Evolutionary conservation across 2,888 invertebrate genomes (phyloP), one percentile per base, ranked within the genome.

Genomic region (Tiliacea aurago): DNA sequence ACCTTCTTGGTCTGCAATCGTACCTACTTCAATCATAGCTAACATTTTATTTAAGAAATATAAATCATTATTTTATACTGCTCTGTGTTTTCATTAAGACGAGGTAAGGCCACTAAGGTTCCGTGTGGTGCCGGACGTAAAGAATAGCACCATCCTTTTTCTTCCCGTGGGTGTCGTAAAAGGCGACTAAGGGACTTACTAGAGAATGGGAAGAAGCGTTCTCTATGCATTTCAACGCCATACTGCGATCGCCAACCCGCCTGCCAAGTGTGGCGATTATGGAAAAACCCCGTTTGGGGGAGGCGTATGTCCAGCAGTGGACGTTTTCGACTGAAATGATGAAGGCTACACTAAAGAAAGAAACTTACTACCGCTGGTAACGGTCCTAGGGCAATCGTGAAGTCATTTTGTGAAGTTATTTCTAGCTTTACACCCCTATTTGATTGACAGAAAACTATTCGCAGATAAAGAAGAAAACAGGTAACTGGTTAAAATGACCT

Each of bases 1-100:
- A 86, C 56, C 43, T 85, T 1, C 78, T 86, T 1, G 83, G 79
- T 53, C 41, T 86, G 45, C 79, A 83, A 23, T 83, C 86, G 0
- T 80, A 80, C 45, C n/a, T 76, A 33, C 59, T 77, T 73, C 51
- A 67, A 28, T 79, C 49, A 2, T 73, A 73, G 15, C 33, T 18
- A 61, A 55, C 33, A 18, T 53, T 55, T 76, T 47, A 33, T 55
- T 23, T 56, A 23, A 43, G 23, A 73, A 73, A 70, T 63, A 76
- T 61, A 75, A 63, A 55, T 69, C 9, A 41, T 62, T 63, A 61
- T 76, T 80, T 47, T 53, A n/a, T 28, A 61, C 11, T 37, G 1
- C 15, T 58, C n/a, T n/a, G 33, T 37, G n/a, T 61, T 75, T 78
- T 69, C 37, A 61, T 69, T 56, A 11, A 18, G n/a, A 62, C 20